Percentiles rank a stretch among this genome's conserved stretches.
Conservation (phyloP, 2,888 invertebrate genomes). For the Amaurobius ferox region DNA sequence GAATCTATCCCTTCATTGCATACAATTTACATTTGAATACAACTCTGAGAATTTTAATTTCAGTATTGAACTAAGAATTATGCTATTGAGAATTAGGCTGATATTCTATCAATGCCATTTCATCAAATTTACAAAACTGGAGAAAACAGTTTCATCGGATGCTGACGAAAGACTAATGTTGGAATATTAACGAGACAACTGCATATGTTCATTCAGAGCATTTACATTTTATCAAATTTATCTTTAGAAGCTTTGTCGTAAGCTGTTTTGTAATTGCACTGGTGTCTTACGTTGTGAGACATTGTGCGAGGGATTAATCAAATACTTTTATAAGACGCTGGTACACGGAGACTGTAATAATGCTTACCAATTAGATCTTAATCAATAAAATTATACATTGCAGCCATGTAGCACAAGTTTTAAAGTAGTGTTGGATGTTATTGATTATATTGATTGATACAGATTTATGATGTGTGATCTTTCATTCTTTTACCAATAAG, state of each 20-base stretch:
- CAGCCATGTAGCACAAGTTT: too few relatives aligned
- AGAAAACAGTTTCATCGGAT: background rate
- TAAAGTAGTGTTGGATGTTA: background rate
- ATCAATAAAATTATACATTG: too few relatives aligned
- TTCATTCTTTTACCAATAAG: too few relatives aligned
- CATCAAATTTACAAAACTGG: background rate
- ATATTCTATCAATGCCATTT: background rate
- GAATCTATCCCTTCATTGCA: background rate
- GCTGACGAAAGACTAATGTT: background rate
- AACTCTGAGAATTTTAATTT: background rate
- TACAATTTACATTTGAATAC: conserved; percentile 1
- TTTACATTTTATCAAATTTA: background rate
- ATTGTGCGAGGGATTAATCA: background rate
- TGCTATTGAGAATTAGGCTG: background rate
- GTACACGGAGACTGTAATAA: too few relatives aligned
- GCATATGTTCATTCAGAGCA: background rate
- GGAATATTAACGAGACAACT: background rate
- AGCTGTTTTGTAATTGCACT: background rate
- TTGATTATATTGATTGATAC: background rate
- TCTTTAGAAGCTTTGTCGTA: background rate
- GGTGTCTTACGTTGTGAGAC: background rate
- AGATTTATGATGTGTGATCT: too few relatives aligned
- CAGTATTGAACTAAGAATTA: background rate
- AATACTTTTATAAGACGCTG: background rate
- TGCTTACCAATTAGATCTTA: too few relatives aligned